Base-by-base conservation (phyloP, 1,140 invertebrate genomes). In the Gonatopus flavifemur region DNA sequence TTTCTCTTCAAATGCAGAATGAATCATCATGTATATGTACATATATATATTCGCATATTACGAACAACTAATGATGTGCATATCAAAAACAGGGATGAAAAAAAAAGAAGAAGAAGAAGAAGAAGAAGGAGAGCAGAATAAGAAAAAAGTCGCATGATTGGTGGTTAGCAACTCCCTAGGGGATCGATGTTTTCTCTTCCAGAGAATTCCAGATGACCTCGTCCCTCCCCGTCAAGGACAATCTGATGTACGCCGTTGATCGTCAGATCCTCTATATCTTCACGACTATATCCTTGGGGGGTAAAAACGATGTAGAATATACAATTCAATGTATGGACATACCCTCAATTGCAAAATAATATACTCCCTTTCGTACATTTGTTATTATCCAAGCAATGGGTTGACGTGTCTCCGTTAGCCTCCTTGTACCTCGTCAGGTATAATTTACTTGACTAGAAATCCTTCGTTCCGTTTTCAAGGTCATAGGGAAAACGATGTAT, bases 191-290 rank as follows among this genome's bases (percentile, higher is more conserved):
- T 44, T 52, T 36, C 45, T 22, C 36, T 54, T 54, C 40, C 38
- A 15, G 21, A 16, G 21, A 24, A 28, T 25, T 43, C 38, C 50
- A 35, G 43, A 25, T 31, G 21, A 18, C 28, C 37, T 50, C 44
- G 48, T 50, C 48, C 44, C 21, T 32, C 22, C 50, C 49, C 55
- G 48, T 49, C 50, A 57, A 39, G 50, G 45, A 49, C 55, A 40
- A 48, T 59, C 49, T 44, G 21, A n/a, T n/a, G 36, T 31, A 44
- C 40, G 22, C 19, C 39, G 47, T n/a, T 32, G 8, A 21, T 49
- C 38, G 40, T 33, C 41, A 16, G 36, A 41, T n/a, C n/a, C n/a
- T 4, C 8, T 52, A 47, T 37, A 46, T 51, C 46, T 37, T 45
- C 49, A 28, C 33, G 49, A 31, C 21, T 15, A 33, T 21, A 25